Evolutionary conservation across 2,113 vertebrate species (phyloP), one percentile per base, ranked within the genome.

Genomic region (Mola mola): DNA sequence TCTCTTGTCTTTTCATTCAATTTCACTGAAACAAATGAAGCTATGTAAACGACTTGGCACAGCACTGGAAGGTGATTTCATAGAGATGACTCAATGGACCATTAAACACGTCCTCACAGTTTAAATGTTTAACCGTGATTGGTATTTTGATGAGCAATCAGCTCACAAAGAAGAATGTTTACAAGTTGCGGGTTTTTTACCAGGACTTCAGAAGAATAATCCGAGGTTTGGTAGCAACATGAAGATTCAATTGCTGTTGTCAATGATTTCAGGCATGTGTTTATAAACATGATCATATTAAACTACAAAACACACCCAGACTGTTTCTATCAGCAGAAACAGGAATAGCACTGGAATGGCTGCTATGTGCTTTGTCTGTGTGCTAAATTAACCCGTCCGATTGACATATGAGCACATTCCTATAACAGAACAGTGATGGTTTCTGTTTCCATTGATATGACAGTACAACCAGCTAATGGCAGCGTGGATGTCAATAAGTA

Each of bases 141-240:
- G 44, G 31, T 55, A 47, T 60, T 37, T 58, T 46, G 33, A 41
- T 66, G 26, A 52, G 28, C 12, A 28, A 10, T 5, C 4, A 1
- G 16, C 44, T 71, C 12, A 61, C 25, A 77, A 29, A 26, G 33
- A 60, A 17, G 26, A 62, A 42, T 7, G 17, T 53, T 67, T 46
- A 66, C 62, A 72, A 72, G 68, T 53, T 56, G 66, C 29, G 47
- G 16, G 11, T 58, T 78, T 40, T 75, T 77, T 29, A 66, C 10
- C 41, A 29, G 43, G 37, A 51, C 22, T 33, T 61, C 59, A 59
- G 34, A 25, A 25, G 28, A 77, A 78, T 44, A 71, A 44, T 58
- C 31, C 41, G 22, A 48, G 36, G 42, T 15, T 25, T 56, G 50
- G 65, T 75, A 78, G 76, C 78, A 61, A 10, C 42, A 13, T 19